Conservation (phyloP, 2,113 vertebrate species). For the Sorex araneus region DNA sequence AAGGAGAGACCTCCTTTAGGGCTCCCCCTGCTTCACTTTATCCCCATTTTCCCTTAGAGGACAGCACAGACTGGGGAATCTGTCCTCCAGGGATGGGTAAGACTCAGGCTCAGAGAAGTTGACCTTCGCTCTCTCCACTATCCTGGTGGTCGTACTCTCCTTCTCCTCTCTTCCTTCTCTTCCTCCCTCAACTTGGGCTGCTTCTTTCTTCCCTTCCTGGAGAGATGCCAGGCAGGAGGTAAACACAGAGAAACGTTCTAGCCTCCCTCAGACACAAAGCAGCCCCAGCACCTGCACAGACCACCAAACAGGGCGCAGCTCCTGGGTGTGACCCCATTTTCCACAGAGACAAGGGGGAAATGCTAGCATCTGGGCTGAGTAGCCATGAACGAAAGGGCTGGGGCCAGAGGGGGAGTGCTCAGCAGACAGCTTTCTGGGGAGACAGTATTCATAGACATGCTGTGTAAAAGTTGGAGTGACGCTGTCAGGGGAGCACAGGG, state of each 20-base stretch:
- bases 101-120: neutral
- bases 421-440: neutral
- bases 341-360: neutral
- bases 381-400: too few species aligned
- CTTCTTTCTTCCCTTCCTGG: neutral
- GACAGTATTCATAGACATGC: neutral
- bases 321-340: too few species aligned
- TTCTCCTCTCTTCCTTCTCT: neutral
- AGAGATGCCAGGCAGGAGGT: neutral
- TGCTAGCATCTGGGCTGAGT: neutral
- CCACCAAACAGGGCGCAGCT: too few species aligned
- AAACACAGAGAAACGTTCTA: neutral
- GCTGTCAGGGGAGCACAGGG: neutral
- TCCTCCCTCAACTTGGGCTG: neutral
- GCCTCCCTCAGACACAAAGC: neutral
- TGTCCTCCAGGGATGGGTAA: rapidly evolving
- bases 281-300: neutral
- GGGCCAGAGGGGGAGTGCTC: neutral
- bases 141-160: neutral
- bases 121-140: neutral
- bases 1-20: neutral
- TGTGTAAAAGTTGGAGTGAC: neutral
- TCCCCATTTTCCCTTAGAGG: neutral
- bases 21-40: neutral
- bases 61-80: neutral